Base-by-base conservation (phyloP, 2,113 vertebrate species). In the Aldabrachelys gigantea region DNA sequence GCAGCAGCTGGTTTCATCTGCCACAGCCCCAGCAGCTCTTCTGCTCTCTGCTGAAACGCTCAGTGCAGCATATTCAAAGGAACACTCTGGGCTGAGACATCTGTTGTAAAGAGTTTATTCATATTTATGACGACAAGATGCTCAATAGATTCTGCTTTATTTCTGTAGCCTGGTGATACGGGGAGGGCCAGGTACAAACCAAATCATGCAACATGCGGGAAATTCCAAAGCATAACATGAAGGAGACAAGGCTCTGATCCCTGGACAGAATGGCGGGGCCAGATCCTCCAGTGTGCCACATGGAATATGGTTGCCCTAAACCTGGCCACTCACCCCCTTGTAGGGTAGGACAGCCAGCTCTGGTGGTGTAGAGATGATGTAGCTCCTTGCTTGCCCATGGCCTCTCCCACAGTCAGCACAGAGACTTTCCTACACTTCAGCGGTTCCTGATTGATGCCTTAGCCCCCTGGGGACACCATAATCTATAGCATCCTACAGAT, bases 1-100 rank as follows among this genome's bases (percentile, higher is more conserved):
- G 6, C 80, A 53, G 82, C 95, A 89, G 79, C 92, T 94, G 94
- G 80, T 82, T 96, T 96, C 88, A 94, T 92, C 93, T 89, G 95
- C 83, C 1, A 0, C 38, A 14, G 86, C 62, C 65, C 14, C 13
- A 0, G 56, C 91, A 49, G 57, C 52, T 90, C 93, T 72, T 92
- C 89, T 41, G 83, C n/a, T 6, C 21, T 38, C 79, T 72, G 84
- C 57, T 84, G 53, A 91, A 93, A 85, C n/a, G 87, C 80, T 93
- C 72, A 11, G 35, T 85, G 79, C 93, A 72, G 86, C 90, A 16
- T 31, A 31, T 4, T 27, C 38, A 9, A 38, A 72, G 59, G 29
- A 75, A 44, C 0, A 19, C 65, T 84, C 75, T 41, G 2, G 79
- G 82, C 24, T 29, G 27, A 10, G 29, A 50, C 6, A 52, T 83